Percentiles rank a stretch among this genome's conserved stretches.
Conservation (phyloP, 2,797 vertebrate species). For the Cyclopterus lumpus region DNA sequence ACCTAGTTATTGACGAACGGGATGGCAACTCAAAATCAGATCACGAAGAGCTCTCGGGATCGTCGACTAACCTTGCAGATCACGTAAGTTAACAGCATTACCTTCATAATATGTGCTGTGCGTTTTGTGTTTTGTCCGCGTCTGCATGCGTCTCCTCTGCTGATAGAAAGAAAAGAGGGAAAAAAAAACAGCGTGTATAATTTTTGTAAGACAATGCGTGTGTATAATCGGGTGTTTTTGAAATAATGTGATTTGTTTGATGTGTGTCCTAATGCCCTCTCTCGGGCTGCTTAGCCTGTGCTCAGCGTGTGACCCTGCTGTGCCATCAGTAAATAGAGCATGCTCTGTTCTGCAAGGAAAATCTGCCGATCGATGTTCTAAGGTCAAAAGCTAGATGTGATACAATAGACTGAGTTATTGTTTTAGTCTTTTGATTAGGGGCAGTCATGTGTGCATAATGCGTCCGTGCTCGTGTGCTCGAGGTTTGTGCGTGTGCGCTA, state of each 20-base stretch:
- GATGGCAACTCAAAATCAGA: conserved; percentile 99
- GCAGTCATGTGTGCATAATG: conserved; percentile 78
- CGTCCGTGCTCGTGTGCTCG: conserved; percentile 49
- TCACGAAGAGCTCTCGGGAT: conserved; percentile 98
- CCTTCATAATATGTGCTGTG: conserved; percentile 14
- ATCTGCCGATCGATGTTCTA: conserved; percentile 74
- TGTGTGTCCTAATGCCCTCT: conserved; percentile 44
- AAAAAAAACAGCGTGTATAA: too few species aligned
- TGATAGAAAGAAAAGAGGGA: neutral
- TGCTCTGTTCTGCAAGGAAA: conserved; percentile 69
- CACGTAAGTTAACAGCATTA: conserved; percentile 92
- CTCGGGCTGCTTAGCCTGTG: conserved; percentile 30
- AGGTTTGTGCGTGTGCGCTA: conserved; percentile 20
- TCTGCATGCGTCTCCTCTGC: conserved; percentile 20
- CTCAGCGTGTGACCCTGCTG: conserved; percentile 62
- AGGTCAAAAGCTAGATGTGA: conserved; percentile 82
- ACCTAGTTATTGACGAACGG: conserved; percentile 99
- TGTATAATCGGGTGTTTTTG: conserved; percentile 8
- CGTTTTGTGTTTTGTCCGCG: neutral
- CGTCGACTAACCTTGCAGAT: conserved; percentile 98
- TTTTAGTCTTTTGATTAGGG: conserved; percentile 82
- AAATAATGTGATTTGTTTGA: conserved; percentile 21
- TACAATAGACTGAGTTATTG: conserved; percentile 81
- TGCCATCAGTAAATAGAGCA: conserved; percentile 71
- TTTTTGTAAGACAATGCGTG: neutral